Percentiles rank a stretch among this genome's conserved stretches.
phyloP scores from a whole-genome alignment of 2,888 invertebrate genomes.

The Drosophila paramelanica region DNA sequence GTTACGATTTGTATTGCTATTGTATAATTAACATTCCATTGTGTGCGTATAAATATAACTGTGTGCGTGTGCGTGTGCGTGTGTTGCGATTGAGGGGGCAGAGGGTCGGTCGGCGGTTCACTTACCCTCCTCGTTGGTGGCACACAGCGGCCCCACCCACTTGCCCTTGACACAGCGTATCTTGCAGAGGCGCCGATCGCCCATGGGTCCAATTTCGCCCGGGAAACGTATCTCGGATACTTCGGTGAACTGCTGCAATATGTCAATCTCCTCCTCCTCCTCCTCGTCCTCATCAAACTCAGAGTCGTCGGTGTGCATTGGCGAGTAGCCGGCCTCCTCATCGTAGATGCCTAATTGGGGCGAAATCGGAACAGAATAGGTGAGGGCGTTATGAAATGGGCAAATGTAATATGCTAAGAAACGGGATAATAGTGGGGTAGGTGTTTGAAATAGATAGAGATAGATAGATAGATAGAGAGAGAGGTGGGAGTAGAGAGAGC shows the following conservation, averaged over 20 bases:
- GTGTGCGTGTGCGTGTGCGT: slow-evolving; percentile 36
- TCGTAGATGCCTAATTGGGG: slow-evolving; percentile 80
- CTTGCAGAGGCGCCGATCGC: slow-evolving; percentile 91
- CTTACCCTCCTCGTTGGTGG: slow-evolving; percentile 89
- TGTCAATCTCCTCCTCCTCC: slow-evolving; percentile 83
- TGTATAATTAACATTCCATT: slow-evolving; percentile 57
- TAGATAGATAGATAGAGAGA: slow-evolving; percentile 21
- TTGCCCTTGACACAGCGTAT: slow-evolving; percentile 93
- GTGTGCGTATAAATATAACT: slow-evolving; percentile 37
- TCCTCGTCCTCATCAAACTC: slow-evolving; percentile 84
- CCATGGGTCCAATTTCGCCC: slow-evolving; percentile 90
- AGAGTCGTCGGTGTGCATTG: slow-evolving; percentile 83
- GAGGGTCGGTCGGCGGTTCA: slow-evolving; percentile 49
- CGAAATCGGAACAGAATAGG: slow-evolving; percentile 73
- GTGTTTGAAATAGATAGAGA: slow-evolving; percentile 35
- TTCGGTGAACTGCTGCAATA: slow-evolving; percentile 84
- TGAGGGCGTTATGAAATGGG: slow-evolving; percentile 79
- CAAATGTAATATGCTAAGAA: slow-evolving; percentile 75
- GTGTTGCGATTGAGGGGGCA: slow-evolving; percentile 31
- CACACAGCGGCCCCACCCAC: slow-evolving; percentile 94
- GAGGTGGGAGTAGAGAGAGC: slow-evolving; percentile 43
- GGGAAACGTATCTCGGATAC: slow-evolving; percentile 87
- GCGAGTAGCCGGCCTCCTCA: slow-evolving; percentile 84
- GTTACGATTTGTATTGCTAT: slow-evolving; percentile 46
- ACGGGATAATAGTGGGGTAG: slow-evolving; percentile 45